phyloP scores from a whole-genome alignment of 2,888 invertebrate genomes.

The Copidosoma aretas region DNA sequence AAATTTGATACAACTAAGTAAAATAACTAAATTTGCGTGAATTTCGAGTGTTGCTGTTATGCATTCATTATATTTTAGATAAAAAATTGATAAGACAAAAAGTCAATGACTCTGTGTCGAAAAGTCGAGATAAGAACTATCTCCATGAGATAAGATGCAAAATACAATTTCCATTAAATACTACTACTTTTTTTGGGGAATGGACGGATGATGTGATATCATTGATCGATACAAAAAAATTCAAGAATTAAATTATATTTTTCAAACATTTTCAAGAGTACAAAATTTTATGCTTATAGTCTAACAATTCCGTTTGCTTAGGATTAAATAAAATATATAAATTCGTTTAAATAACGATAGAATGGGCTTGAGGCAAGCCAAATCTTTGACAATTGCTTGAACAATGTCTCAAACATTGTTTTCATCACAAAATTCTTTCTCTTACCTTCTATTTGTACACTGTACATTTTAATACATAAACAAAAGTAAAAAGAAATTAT shows the following conservation, averaged over 20 bases:
- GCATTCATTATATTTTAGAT: background rate
- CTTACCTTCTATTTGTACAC: slow-evolving; percentile 41
- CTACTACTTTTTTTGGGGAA: background rate
- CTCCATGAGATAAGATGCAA: background rate
- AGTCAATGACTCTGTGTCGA: background rate
- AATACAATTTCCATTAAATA: background rate
- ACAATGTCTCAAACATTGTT: slow-evolving; percentile 37
- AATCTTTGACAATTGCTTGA: slow-evolving; percentile 24
- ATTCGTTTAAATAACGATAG: slow-evolving; percentile 25
- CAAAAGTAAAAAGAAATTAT: background rate
- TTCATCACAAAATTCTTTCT: slow-evolving; percentile 20
- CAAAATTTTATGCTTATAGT: slow-evolving; percentile 34
- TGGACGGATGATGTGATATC: background rate
- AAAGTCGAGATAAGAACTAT: background rate
- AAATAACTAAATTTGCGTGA: too few relatives aligned
- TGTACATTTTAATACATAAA: slow-evolving; percentile 26
- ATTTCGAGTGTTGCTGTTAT: too few relatives aligned
- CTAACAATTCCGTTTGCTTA: slow-evolving; percentile 35
- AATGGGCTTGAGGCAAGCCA: slow-evolving; percentile 8
- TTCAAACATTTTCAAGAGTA: slow-evolving; percentile 30
- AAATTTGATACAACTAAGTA: too few relatives aligned
- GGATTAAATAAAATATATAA: slow-evolving; percentile 38
- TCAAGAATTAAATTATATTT: slow-evolving; percentile 27
- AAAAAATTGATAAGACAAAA: background rate
- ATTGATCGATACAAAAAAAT: background rate